phyloP scores from a whole-genome alignment of 2,113 vertebrate genomes.

The Agelaius phoeniceus region DNA sequence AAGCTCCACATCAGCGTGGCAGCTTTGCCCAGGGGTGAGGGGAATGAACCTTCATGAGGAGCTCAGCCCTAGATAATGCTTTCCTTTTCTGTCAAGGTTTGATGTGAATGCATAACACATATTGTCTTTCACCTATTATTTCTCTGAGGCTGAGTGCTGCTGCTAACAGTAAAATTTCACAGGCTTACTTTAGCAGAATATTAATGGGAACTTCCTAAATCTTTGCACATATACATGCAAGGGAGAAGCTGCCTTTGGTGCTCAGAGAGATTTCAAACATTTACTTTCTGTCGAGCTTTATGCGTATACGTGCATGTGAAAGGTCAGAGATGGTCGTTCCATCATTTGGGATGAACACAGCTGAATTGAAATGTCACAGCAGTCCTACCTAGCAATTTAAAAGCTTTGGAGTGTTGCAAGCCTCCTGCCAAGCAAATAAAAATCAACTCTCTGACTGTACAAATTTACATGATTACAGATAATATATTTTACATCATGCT shows the following conservation, averaged over 20 bases:
- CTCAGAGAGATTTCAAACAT: conserved; percentile 52
- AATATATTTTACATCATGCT: conserved; percentile 59
- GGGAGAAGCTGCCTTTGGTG: conserved; percentile 21
- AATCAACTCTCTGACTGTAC: conserved; percentile 50
- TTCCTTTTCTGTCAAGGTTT: background rate
- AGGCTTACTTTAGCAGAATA: conserved; percentile 40
- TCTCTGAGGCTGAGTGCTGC: background rate
- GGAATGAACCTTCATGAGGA: background rate
- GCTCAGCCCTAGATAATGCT: background rate
- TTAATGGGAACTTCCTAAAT: conserved; percentile 54
- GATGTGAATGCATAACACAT: background rate
- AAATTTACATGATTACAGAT: conserved; percentile 67
- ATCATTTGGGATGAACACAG: conserved; percentile 48
- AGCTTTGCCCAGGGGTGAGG: background rate
- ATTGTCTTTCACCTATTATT: conserved; percentile 42
- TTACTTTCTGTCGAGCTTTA: conserved; percentile 40
- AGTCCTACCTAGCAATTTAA: conserved; percentile 57
- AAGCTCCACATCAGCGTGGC: background rate
- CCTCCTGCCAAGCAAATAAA: conserved; percentile 64
- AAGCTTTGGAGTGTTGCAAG: conserved; percentile 49
- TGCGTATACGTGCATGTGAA: conserved; percentile 22
- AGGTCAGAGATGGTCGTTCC: conserved; percentile 57
- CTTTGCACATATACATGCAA: conserved; percentile 11
- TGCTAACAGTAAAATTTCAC: conserved; percentile 46
- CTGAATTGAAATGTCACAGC: conserved; percentile 68